Evolutionary conservation across 2,888 invertebrate genomes (phyloP).

Genomic region (Seira musarum): DNA sequence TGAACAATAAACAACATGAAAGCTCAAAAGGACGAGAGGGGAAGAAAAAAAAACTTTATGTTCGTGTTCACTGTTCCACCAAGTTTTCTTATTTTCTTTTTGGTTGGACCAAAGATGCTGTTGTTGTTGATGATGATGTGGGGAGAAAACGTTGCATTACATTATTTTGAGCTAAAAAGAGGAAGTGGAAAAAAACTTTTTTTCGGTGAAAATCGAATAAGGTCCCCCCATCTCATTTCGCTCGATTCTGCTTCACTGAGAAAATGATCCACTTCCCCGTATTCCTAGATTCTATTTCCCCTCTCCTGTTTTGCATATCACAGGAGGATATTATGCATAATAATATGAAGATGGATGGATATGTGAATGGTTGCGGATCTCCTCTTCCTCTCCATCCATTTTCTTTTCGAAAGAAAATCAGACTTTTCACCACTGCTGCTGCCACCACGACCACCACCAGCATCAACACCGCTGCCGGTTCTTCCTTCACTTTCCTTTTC

Average conservation of each 20-base stretch:
- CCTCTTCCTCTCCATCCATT: background rate
- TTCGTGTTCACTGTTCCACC: background rate
- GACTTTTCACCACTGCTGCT: slow-evolving; percentile 15
- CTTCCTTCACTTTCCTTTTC: background rate
- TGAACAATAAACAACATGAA: background rate
- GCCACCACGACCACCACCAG: slow-evolving; percentile 21
- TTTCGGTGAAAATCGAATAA: background rate
- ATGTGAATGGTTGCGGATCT: slow-evolving; percentile 10
- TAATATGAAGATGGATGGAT: slow-evolving; percentile 33
- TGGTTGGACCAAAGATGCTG: too few relatives aligned
- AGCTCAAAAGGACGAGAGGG: too few relatives aligned
- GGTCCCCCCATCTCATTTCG: background rate
- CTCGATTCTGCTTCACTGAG: background rate
- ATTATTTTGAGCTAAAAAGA: background rate
- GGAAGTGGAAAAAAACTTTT: background rate
- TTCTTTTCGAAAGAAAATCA: background rate
- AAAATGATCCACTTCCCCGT: background rate
- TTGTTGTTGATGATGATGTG: background rate
- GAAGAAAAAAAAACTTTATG: background rate
- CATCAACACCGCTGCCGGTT: background rate
- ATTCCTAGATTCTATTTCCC: background rate
- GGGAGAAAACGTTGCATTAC: background rate
- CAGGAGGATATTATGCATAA: slow-evolving; percentile 21
- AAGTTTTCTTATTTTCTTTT: background rate
- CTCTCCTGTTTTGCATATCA: background rate